A percentile compares a stretch with the other conserved stretches of the same genome.
phyloP scores from a whole-genome alignment of 2,888 invertebrate species.

The Noctua comes region DNA sequence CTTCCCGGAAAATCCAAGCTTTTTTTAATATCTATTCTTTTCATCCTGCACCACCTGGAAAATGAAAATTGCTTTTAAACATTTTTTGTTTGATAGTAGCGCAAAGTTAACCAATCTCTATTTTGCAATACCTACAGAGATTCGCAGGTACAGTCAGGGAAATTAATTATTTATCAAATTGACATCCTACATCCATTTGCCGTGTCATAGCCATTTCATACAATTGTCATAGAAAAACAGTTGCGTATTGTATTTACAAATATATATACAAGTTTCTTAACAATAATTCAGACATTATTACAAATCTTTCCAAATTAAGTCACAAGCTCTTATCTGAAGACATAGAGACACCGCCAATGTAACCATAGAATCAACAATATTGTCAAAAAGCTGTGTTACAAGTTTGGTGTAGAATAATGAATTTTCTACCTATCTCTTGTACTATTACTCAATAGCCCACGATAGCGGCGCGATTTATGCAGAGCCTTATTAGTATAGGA shows the following conservation, averaged over 20 bases:
- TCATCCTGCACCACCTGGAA: background rate
- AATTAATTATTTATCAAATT: background rate
- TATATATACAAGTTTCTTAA: background rate
- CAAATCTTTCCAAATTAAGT: background rate
- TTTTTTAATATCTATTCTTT: background rate
- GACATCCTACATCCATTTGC: background rate
- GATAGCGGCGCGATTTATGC: constrained; percentile 45
- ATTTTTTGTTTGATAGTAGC: background rate
- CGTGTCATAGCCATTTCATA: background rate
- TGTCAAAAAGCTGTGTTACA: background rate
- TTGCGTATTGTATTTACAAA: background rate
- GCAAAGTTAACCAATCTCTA: background rate
- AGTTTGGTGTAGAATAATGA: background rate
- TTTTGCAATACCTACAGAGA: background rate
- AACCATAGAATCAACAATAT: background rate
- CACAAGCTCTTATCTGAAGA: background rate
- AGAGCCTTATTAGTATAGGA: constrained; percentile 29
- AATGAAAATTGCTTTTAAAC: background rate
- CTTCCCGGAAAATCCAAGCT: background rate
- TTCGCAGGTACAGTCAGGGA: background rate
- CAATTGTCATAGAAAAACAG: background rate
- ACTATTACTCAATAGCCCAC: constrained; percentile 42
- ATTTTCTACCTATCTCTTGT: constrained; percentile 13
- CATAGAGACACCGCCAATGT: background rate
- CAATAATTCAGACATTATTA: background rate